phyloP scores from a whole-genome alignment of 2,113 vertebrate species.

The Chaetura pelagica region DNA sequence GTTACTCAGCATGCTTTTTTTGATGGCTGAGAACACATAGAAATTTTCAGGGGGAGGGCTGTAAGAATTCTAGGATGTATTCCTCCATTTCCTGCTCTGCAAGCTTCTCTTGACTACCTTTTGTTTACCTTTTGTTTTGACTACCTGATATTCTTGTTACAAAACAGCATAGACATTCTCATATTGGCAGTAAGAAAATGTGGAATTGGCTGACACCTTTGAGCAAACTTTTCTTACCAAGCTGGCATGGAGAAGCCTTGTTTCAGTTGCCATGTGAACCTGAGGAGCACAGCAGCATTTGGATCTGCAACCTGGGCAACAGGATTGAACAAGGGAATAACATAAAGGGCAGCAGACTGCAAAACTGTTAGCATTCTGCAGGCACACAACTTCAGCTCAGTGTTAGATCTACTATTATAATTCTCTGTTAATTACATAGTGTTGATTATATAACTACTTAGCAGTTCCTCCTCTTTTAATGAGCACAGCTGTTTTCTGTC shows the following conservation, averaged over 20 bases:
- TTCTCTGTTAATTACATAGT: slow-evolving; percentile 67
- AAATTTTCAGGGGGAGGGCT: neutral
- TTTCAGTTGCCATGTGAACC: neutral
- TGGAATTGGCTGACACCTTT: neutral
- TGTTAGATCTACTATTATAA: slow-evolving; percentile 36
- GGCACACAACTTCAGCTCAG: neutral
- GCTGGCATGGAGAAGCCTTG: neutral
- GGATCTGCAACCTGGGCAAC: neutral
- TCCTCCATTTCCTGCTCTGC: neutral
- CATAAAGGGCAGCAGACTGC: neutral
- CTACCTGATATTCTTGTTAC: neutral
- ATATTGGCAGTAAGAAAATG: neutral
- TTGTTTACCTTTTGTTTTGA: no score
- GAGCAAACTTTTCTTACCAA: neutral
- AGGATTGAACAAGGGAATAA: neutral
- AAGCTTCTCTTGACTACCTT: neutral
- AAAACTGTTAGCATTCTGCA: slow-evolving; percentile 8
- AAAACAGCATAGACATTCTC: rapidly evolving
- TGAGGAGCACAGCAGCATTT: neutral
- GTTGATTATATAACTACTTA: slow-evolving; percentile 70
- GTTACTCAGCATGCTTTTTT: neutral
- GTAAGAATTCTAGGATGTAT: neutral
- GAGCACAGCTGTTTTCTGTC: slow-evolving; percentile 76
- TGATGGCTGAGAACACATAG: rapidly evolving
- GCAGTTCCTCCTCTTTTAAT: slow-evolving; percentile 69